These are phyloP conservation scores for Eupithecia tripunctaria DNA, from an alignment of 2,888 invertebrate genomes.

Conservation along the genomic window DNA sequence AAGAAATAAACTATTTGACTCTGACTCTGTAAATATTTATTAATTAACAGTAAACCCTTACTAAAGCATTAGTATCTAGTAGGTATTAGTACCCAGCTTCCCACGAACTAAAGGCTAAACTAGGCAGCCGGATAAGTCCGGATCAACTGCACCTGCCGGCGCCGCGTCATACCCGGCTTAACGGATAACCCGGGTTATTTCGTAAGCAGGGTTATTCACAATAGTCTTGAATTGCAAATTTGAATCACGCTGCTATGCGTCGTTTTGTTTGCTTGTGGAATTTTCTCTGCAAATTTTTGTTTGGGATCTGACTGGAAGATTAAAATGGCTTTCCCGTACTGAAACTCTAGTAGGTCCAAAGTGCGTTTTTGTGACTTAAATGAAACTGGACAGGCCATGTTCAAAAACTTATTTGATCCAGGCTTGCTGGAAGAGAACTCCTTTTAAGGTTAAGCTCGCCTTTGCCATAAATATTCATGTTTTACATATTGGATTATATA, in stretches of 20 bases:
- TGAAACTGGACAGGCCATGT: no score
- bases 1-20: no score
- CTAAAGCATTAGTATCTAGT: not conserved
- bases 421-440: no score
- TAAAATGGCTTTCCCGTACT: no score
- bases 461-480: no score
- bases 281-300: not conserved
- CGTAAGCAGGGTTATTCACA: constrained; percentile 8
- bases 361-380: no score
- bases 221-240: constrained; percentile 7
- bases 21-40: no score
- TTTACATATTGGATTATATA: no score
- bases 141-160: constrained; percentile 57
- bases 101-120: not conserved
- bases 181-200: constrained; percentile 6
- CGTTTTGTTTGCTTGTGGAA: not conserved
- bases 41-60: not conserved
- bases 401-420: no score
- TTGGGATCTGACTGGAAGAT: not conserved
- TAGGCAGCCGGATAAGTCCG: constrained; percentile 36
- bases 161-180: constrained; percentile 6
- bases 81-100: not conserved
- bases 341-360: no score
- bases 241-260: not conserved
- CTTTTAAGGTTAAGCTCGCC: no score